phyloP scores from a whole-genome alignment of 2,113 vertebrate genomes.

The Hymenochirus boettgeri region DNA sequence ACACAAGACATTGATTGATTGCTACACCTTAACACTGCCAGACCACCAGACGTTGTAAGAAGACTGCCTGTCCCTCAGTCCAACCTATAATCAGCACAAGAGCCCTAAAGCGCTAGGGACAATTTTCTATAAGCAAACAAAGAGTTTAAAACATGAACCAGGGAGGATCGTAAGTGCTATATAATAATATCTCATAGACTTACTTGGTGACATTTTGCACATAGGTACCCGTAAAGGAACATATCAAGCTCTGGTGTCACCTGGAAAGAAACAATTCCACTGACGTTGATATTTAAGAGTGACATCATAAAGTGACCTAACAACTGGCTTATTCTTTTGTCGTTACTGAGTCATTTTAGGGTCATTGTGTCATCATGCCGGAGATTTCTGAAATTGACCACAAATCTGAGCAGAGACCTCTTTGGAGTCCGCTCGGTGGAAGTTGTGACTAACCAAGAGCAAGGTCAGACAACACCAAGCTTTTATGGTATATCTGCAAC shows the following conservation, averaged over 20 bases:
- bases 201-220: too few relatives aligned
- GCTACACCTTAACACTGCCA: background rate
- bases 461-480: too few relatives aligned
- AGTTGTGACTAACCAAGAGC: slow-evolving; percentile 24
- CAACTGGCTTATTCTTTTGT: background rate
- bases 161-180: too few relatives aligned
- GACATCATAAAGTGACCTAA: background rate
- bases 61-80: background rate
- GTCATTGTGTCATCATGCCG: slow-evolving; percentile 16
- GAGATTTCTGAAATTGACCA: slow-evolving; percentile 35
- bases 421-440: slow-evolving; percentile 24
- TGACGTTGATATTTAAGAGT: background rate
- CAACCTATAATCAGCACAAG: background rate
- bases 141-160: background rate
- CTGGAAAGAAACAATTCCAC: too few relatives aligned
- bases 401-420: slow-evolving; percentile 24
- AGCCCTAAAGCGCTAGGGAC: background rate
- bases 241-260: background rate
- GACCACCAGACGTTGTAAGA: background rate
- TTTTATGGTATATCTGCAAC: too few relatives aligned
- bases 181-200: too few relatives aligned
- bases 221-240: background rate
- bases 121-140: background rate
- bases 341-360: background rate
- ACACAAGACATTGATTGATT: background rate